These are phyloP conservation scores for Datnioides undecimradiatus DNA, from an alignment of 2,113 vertebrate genomes.

Conservation along the genomic window DNA sequence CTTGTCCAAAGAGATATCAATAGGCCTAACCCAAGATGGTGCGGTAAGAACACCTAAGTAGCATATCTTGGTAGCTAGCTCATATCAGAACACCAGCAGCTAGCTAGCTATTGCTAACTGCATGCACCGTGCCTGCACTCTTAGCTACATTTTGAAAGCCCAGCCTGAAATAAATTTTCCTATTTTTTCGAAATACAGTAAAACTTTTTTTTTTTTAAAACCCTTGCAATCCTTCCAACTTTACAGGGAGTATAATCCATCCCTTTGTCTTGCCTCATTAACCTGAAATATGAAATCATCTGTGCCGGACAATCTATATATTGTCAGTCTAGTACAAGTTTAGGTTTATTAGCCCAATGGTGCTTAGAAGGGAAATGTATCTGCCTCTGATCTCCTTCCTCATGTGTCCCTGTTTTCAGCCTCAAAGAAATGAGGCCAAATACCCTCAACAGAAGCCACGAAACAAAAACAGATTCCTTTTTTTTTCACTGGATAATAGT, in stretches of 20 bases:
- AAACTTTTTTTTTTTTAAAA: too few species aligned
- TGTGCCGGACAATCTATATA: background rate
- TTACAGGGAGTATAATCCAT: background rate
- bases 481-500: background rate
- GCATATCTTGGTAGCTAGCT: too few species aligned
- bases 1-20: too few species aligned
- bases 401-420: background rate
- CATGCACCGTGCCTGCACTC: too few species aligned
- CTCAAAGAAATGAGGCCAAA: background rate
- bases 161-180: too few species aligned
- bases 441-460: background rate
- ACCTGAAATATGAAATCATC: background rate
- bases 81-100: too few species aligned
- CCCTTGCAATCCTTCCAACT: background rate
- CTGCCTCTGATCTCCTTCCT: background rate
- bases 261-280: background rate
- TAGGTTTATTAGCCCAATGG: constrained; percentile 14
- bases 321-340: background rate
- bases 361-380: background rate
- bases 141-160: too few species aligned
- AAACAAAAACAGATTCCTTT: background rate
- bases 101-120: too few species aligned
- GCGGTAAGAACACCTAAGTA: too few species aligned
- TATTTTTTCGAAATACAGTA: too few species aligned
- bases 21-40: too few species aligned